Base-by-base conservation (phyloP, 2,797 vertebrate species). In the Lophius americanus region DNA sequence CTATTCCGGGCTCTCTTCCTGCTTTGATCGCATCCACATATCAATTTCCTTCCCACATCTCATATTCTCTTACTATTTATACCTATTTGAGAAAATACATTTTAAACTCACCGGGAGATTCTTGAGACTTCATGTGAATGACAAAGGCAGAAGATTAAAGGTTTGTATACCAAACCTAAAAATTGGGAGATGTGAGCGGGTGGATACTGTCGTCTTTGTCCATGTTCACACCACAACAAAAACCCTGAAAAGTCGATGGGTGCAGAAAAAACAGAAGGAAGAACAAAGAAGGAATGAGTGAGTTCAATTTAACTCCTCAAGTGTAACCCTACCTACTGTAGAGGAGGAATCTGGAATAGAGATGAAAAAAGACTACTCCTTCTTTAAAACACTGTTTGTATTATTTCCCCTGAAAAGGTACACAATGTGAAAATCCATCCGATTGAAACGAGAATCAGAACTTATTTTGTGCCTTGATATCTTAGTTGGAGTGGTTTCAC, bases 141-240 rank as follows among this genome's bases (percentile, higher is more conserved):
- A 4, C 39, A 41, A 9, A 41, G 39, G 9, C 23, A 23, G 23
- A 41, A 41, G 6, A 41, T 41, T 41, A 6, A 42, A 42, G 9
- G 3, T 42, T 7, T 42, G 23, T 9, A 42, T 42, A 9, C 41
- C 41, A 42, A 42, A 42, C 10, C 41, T 42, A 60, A 60, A 46
- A 59, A 41, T 33, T 73, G 51, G 4, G 12, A 70, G 51, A 9
- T 47, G 37, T 52, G 41, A 37, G 52, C 23, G 43, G 38, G 36
- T 68, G 60, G 70, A 66, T 50, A 58, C 13, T n/a, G n/a, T 47
- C 39, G 14, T 73, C 50, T 68, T 58, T 68, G 47, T 65, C 60
- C 54, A 44, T 46, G 66, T 60, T 78, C 52, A 51, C 58, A 63
- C 48, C 59, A 64, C 57, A 63, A 35, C 59, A 76, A 55, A 76